phyloP scores from a whole-genome alignment of 2,797 vertebrate species.

The Pelodytes ibericus region DNA sequence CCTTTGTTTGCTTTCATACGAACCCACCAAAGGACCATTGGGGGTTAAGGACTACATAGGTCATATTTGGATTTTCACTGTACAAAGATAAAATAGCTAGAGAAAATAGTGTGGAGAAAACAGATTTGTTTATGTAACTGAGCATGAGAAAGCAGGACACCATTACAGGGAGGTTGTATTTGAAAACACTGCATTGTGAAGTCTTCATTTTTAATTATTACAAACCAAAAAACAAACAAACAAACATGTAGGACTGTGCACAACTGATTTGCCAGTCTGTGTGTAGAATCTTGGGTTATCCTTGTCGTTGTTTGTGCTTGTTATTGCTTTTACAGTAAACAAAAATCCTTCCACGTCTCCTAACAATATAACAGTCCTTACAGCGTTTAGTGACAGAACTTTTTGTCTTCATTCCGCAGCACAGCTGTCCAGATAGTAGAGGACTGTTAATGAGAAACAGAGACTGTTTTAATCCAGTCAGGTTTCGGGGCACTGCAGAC shows the following conservation, averaged over 20 bases:
- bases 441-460: slow-evolving; percentile 49
- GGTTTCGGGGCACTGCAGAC: slow-evolving; percentile 7
- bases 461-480: neutral
- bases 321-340: slow-evolving; percentile 85
- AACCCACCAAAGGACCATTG: too few species aligned
- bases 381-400: slow-evolving; percentile 78
- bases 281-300: slow-evolving; percentile 61
- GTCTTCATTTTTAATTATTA: neutral
- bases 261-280: neutral
- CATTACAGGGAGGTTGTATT: too few species aligned
- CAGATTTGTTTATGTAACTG: too few species aligned
- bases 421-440: slow-evolving; percentile 60
- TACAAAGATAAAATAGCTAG: too few species aligned
- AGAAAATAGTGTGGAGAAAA: too few species aligned
- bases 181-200: neutral
- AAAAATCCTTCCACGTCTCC: slow-evolving; percentile 81
- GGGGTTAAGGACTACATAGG: too few species aligned
- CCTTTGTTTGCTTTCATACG: too few species aligned
- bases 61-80: too few species aligned
- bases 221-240: neutral
- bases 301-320: slow-evolving; percentile 88
- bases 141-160: too few species aligned
- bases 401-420: slow-evolving; percentile 85
- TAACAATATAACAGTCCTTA: slow-evolving; percentile 86
- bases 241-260: neutral